Conservation (phyloP, 2,888 invertebrate genomes). For the Nemapogon koenigi region DNA sequence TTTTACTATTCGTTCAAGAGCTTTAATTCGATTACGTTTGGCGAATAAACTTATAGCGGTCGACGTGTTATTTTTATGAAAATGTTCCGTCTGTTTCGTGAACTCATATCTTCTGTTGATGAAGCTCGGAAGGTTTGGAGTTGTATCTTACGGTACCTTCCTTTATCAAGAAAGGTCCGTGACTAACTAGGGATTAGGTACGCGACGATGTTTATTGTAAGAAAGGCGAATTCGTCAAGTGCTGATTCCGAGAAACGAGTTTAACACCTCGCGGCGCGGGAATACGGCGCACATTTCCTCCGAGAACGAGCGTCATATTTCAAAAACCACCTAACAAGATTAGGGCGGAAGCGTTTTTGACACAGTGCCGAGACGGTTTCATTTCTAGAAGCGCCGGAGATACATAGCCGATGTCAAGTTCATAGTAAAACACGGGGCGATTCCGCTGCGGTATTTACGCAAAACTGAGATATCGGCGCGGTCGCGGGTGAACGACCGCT, state of each 20-base stretch:
- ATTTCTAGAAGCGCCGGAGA: slow-evolving; percentile 37
- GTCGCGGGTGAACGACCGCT: slow-evolving; percentile 27
- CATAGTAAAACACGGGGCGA: not conserved
- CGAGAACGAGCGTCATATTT: slow-evolving; percentile 23
- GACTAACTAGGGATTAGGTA: slow-evolving; percentile 4
- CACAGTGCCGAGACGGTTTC: slow-evolving; percentile 30
- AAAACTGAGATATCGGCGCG: slow-evolving; percentile 6
- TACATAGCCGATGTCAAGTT: slow-evolving; percentile 3
- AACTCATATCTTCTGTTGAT: no score
- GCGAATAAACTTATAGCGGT: not conserved
- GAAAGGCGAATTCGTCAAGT: slow-evolving; percentile 2
- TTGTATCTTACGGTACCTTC: no score
- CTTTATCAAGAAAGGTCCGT: slow-evolving; percentile 2
- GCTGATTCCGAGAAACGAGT: slow-evolving; percentile 2
- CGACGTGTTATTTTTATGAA: no score
- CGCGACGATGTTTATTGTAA: slow-evolving; percentile 1
- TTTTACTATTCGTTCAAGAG: slow-evolving; percentile 4
- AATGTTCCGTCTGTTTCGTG: slow-evolving; percentile 1
- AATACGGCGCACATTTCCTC: slow-evolving; percentile 11
- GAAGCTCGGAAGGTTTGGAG: no score
- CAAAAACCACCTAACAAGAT: slow-evolving; percentile 31
- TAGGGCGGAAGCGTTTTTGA: slow-evolving; percentile 32
- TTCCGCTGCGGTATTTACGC: slow-evolving; percentile 1
- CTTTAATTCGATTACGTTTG: slow-evolving; percentile 4
- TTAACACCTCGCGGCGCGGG: slow-evolving; percentile 5